Base-by-base conservation (phyloP, 23 tunicate genomes). In the Clavelina lepadiformis region DNA sequence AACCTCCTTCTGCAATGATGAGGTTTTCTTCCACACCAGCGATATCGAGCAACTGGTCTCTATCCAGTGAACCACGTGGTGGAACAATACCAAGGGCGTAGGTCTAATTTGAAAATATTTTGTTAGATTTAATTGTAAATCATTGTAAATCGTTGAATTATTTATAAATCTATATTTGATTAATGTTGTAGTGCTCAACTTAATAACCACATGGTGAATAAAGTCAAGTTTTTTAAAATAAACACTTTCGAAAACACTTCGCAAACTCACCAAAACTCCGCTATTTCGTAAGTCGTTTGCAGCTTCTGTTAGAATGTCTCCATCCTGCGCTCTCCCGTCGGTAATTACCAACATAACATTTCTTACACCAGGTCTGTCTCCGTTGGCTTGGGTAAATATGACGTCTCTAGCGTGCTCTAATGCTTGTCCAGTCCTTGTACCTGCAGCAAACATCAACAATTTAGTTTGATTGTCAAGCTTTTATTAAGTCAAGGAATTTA, bases 81-180 rank as follows among this genome's bases (percentile, higher is more conserved):
- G 86, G 86, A 11, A 63, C 68, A 45, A 80, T 63, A 18, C 86
- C 86, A 47, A 80, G 60, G 28, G 63, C 86, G 31, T 58, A 76
- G 29, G 63, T 71, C 86, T 80, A 59, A 19, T 35, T 33, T n/a
- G n/a, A n/a, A n/a, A n/a, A n/a, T n/a, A n/a, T n/a, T n/a, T n/a
- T n/a, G n/a, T n/a, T n/a, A n/a, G n/a, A n/a, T n/a, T n/a, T n/a
- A n/a, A n/a, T n/a, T n/a, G n/a, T n/a, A n/a, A n/a, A n/a, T n/a
- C n/a, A n/a, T n/a, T n/a, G n/a, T n/a, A n/a, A n/a, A n/a, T n/a
- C n/a, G n/a, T n/a, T n/a, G n/a, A n/a, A n/a, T n/a, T n/a, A n/a
- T n/a, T n/a, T n/a, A n/a, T n/a, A n/a, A n/a, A n/a, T n/a, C n/a
- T n/a, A n/a, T n/a, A n/a, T n/a, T n/a, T n/a, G n/a, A n/a, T n/a